Evolutionary conservation across 2,797 vertebrate species (phyloP).

Genomic region (Megaceryle alcyon): DNA sequence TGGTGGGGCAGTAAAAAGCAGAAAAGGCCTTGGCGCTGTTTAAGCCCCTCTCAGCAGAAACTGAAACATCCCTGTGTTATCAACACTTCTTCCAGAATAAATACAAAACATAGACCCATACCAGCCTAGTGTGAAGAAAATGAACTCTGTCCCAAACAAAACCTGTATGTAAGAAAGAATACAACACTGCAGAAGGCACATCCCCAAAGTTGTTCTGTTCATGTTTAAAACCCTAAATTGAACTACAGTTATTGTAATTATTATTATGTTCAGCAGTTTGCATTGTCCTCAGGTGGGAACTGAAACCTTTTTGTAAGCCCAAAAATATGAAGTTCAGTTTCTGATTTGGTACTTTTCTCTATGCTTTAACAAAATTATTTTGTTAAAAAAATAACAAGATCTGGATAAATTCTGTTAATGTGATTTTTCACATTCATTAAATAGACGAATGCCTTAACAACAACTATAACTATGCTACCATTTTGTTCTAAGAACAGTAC

Average conservation of each 20-base stretch:
- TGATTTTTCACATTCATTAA: background rate
- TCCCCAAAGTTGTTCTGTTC: background rate
- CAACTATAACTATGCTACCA: accelerated
- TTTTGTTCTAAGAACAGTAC: background rate
- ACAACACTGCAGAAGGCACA: background rate
- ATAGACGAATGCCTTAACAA: background rate
- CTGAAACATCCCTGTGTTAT: accelerated
- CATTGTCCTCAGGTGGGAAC: background rate
- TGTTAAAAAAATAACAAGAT: background rate
- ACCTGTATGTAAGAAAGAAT: background rate
- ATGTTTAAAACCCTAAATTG: background rate
- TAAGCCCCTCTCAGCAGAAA: accelerated
- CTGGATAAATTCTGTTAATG: background rate
- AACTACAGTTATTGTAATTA: background rate
- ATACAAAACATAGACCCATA: accelerated
- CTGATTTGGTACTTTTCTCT: background rate
- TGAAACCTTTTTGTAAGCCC: background rate
- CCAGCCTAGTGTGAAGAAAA: background rate
- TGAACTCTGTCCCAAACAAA: background rate
- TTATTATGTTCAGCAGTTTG: background rate
- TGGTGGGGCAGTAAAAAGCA: background rate
- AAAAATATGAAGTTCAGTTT: background rate
- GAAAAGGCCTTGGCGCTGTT: accelerated
- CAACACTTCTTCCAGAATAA: accelerated
- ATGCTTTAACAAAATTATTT: background rate